These are phyloP conservation scores for Phrynosoma blainvillii DNA, from an alignment of 2,113 vertebrate species.

Conservation along the genomic window DNA sequence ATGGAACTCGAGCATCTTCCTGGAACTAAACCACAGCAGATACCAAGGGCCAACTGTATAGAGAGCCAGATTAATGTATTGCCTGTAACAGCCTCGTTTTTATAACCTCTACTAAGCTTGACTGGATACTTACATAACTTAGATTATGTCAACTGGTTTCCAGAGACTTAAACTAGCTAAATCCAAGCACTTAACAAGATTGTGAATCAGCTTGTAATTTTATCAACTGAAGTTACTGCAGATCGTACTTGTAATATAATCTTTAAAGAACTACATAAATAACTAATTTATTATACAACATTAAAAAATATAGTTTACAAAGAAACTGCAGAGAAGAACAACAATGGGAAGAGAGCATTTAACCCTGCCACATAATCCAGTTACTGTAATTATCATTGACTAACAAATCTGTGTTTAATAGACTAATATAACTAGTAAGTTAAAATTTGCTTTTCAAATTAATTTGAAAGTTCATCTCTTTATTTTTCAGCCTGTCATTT, in stretches of 20 bases:
- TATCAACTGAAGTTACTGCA: not conserved
- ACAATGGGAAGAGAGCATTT: not conserved
- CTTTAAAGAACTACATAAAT: slow-evolving; percentile 4
- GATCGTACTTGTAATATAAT: not conserved
- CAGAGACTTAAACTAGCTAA: not conserved
- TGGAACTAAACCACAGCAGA: too few species aligned
- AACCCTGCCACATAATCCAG: not conserved
- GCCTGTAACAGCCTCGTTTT: slow-evolving; percentile 61
- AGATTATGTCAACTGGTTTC: not conserved
- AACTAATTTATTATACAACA: not conserved
- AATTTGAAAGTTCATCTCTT: not conserved
- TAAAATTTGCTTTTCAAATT: not conserved
- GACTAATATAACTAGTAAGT: not conserved
- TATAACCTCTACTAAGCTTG: slow-evolving; percentile 28
- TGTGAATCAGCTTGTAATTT: not conserved
- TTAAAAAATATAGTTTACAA: not conserved
- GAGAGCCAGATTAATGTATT: slow-evolving; percentile 67
- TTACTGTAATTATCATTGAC: not conserved
- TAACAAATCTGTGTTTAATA: slow-evolving; percentile 16
- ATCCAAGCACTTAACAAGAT: not conserved
- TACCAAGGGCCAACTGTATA: slow-evolving; percentile 11
- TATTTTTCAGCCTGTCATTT: not conserved
- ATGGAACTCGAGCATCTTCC: too few species aligned
- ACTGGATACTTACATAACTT: not conserved
- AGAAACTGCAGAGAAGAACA: not conserved